Evolutionary conservation across 2,888 invertebrate genomes (phyloP), one percentile per base, ranked within the genome.

Genomic region (Tipula vernalis): DNA sequence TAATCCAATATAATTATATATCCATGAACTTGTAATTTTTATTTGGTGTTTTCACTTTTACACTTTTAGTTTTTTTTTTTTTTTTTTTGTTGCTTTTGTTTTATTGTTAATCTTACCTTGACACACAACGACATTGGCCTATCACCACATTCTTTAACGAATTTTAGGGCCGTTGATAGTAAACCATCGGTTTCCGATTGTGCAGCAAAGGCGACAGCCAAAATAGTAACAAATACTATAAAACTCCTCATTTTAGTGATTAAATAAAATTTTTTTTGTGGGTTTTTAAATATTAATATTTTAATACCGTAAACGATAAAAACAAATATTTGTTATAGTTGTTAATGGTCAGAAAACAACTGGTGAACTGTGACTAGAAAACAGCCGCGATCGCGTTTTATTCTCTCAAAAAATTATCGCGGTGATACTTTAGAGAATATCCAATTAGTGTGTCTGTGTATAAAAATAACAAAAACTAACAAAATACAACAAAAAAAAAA

Each of bases 111-210:
- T 47, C 89, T 92, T 92, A 96, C 96, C 94, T 96, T 96, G 89
- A 96, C 93, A 92, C 96, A 96, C 89, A 95, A 90, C 88, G 94
- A 92, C 91, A 95, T 93, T 89, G 95, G 94, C 89, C 93, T 94
- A 89, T 93, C 92, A 86, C 94, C 94, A 91, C 96, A 96, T 89
- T 95, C 95, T 92, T 95, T 94, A 88, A 96, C 92, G 91, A 95
- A 94, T 90, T 93, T 93, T 87, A 95, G 92, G 10, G 95, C 95
- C 71, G 93, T 93, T 88, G 94, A 94, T 90, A 95, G 91, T 85
- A 93, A 90, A 84, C 92, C 92, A 51, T 93, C 94, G 88, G 94
- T 93, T 87, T 93, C 93, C 89, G 92, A 91, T 86, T 92, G 90
- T 57, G 92, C 92, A 89, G 92, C 92, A 36, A 92, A 91, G 84